A percentile compares a stretch with the other conserved stretches of the same genome.
These are phyloP conservation scores for Zosterops lateralis DNA, from an alignment of 2,113 vertebrate genomes.

Conservation along the genomic window DNA sequence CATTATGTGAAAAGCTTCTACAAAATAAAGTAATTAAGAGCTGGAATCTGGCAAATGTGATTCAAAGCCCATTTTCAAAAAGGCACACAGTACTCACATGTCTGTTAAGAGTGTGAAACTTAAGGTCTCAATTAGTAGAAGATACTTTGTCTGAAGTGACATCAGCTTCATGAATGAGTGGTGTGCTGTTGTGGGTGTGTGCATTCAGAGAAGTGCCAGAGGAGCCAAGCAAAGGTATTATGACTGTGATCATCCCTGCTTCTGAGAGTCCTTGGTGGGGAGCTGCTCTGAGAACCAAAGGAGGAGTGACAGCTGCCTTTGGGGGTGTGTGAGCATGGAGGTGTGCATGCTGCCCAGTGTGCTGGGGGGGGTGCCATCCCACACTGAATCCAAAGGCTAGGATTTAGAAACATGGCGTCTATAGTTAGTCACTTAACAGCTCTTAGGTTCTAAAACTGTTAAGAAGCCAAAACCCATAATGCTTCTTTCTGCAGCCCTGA, in stretches of 20 bases:
- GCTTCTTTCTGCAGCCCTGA: not conserved
- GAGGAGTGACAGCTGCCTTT: rapidly evolving
- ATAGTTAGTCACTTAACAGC: not conserved
- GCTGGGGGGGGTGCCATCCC: not conserved
- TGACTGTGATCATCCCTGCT: rapidly evolving
- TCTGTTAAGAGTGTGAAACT: not conserved
- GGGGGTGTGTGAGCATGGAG: not conserved
- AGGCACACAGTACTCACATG: rapidly evolving
- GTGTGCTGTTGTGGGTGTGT: not conserved
- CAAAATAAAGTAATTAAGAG: not conserved
- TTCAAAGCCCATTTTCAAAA: not conserved
- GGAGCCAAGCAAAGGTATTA: not conserved
- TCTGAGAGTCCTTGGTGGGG: not conserved
- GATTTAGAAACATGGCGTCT: not conserved
- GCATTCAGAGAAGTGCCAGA: not conserved
- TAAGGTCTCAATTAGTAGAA: not conserved
- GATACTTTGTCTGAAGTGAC: not conserved
- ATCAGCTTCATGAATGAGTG: not conserved
- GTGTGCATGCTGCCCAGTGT: rapidly evolving
- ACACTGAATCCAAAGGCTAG: not conserved
- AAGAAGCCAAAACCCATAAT: not conserved
- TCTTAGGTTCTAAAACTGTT: not conserved
- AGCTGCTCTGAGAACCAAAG: not conserved
- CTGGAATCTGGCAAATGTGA: not conserved
- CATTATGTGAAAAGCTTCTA: not conserved